Base-by-base conservation (phyloP, 2,797 vertebrate species). In the Pseudochromis fuscus region DNA sequence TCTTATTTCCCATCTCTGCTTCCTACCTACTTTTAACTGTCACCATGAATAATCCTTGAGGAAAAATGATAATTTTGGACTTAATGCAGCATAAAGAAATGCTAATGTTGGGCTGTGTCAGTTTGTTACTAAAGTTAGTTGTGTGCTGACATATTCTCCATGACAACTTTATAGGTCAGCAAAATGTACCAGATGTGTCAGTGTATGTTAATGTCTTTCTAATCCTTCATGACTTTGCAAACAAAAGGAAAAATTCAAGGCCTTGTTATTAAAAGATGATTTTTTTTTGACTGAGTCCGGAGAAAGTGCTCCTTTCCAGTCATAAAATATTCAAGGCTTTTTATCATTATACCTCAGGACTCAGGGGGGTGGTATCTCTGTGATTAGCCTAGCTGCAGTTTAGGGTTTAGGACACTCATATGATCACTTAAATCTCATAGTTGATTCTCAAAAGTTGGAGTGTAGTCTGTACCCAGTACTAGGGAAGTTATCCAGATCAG, bases 11-110 rank as follows among this genome's bases (percentile, higher is more conserved):
- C 31, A 5, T 24, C 27, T 68, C 24, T 51, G 1, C 27, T 19
- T 24, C 2, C n/a, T 40, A 12, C 1, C 6, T 16, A 3, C 11
- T 33, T 15, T 49, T 4, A 24, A 2, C 10, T 52, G 18, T 23
- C 7, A n/a, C 62, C 46, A 27, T 33, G 27, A 51, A 57, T 57
- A 73, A 51, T 58, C 33, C 51, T 33, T 3, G 9, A n/a, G 25
- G 30, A 4, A 16, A 16, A 8, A 45, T 7, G 1, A 24, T n/a
- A n/a, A 11, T 44, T 13, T 44, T 48, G 12, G 4, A 59, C 16
- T 24, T 50, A 55, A 35, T 8, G 38, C 11, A 21, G 13, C 25
- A 53, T 13, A 40, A 16, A 49, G 15, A 55, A 23, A 13, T 21
- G 5, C 28, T 15, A 9, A 28, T 46, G 11, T 42, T 48, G 13